Evolutionary conservation across 2,113 vertebrate species (phyloP).

Genomic region (Agapornis roseicollis): DNA sequence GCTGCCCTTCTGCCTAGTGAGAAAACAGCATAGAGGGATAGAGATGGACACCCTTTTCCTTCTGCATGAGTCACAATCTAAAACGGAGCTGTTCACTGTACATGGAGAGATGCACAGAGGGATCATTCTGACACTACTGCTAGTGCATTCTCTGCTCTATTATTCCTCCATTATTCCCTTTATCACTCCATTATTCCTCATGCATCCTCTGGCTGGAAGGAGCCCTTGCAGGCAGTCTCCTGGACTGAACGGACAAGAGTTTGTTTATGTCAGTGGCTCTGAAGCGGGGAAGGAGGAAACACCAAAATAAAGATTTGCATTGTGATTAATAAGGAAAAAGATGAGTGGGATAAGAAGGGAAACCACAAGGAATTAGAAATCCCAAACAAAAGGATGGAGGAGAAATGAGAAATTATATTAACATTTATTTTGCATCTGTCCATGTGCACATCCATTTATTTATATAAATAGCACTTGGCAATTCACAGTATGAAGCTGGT

Average conservation of each 20-base stretch:
- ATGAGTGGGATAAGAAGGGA: not conserved
- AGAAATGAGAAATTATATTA: not conserved
- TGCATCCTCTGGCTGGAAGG: not conserved
- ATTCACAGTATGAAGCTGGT: not conserved
- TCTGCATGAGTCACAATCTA: rapidly evolving
- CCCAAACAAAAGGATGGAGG: not conserved
- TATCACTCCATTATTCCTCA: rapidly evolving
- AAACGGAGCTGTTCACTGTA: not conserved
- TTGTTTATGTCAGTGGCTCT: not conserved
- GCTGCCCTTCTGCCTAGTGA: not conserved
- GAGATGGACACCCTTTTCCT: not conserved
- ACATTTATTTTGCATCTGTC: not conserved
- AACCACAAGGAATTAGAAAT: not conserved
- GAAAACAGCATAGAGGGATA: not conserved
- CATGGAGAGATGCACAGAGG: not conserved
- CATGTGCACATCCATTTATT: not conserved
- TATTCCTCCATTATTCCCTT: not conserved
- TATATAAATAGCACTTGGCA: not conserved
- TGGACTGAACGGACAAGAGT: not conserved
- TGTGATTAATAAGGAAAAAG: not conserved
- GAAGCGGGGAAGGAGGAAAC: not conserved
- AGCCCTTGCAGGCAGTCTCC: not conserved
- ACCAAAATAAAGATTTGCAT: not conserved
- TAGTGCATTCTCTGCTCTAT: not conserved
- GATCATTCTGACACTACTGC: not conserved